Evolutionary conservation across 2,888 invertebrate species (phyloP), one percentile per base, ranked within the genome.

Genomic region (Campoletis raptor): DNA sequence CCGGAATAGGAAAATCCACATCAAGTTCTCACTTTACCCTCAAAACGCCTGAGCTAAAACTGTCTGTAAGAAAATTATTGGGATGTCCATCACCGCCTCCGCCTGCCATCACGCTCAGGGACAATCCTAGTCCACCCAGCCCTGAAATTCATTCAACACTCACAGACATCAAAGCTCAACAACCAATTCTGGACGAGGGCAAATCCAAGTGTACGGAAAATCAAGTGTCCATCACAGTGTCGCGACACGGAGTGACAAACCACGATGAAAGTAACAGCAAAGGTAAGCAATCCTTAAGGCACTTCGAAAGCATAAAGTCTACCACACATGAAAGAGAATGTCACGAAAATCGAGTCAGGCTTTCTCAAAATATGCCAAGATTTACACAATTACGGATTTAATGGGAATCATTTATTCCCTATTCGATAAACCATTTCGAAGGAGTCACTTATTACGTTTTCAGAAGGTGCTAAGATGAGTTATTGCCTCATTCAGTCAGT

Each of bases 1-100:
- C 54, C 42, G 66, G 18, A 36, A 67, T 57, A 36, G 42, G 45
- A 8, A 73, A 76, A 57, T 30, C 69, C 88, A 52, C 57, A 30
- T n/a, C 61, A 24, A 24, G 12, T 57, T 21, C 45, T 36, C 3
- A 48, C 66, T 81, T 83, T 2, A 69, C 85, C 42, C 30, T 90
- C 1, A 94, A 92, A 69, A 92, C 92, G 3, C 93, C 93, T 18
- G 93, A 94, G 85, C 76, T 94, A 5, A 93, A 94, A 79, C 87
- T 93, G 4, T 94, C 93, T 24, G 93, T 93, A 42, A 90, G 93
- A 76, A 94, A 93, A 83, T 85, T 94, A 42, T 88, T 93, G 9
- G 93, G 93, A 2, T 93, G 93, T 79, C 93, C 93, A 6, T 93
- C 93, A 40, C 93, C 93, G 15, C 93, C 92, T 9, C 92, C 93